Base-by-base conservation (phyloP, 2,888 invertebrate species). In the Punctoribates punctum region DNA sequence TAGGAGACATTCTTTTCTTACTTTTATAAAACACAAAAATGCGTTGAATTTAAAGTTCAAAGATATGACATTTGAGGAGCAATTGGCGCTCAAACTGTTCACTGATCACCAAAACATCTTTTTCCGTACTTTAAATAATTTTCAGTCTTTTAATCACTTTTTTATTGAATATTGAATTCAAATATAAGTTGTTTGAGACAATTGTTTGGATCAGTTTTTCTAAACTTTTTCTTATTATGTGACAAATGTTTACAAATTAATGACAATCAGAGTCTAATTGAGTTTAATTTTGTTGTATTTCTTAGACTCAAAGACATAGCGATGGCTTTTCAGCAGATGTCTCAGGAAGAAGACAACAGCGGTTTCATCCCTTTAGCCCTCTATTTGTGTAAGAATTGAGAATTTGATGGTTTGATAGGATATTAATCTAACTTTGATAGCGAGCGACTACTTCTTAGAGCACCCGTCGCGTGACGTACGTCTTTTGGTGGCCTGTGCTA, bases 301-400 rank as follows among this genome's bases (percentile, higher is more conserved):
- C 6, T 42, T 67, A 77, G 78, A 17, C 70, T 78, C 9, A 78
- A 81, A 92, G 42, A 94, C 23, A 85, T 95, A 82, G 95, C 96
- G 38, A 92, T 96, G 84, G 94, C 94, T 0, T 88, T 97, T 75
- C 97, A 97, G 87, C 94, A 95, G 79, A 93, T 97, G 90, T 95
- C 84, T 20, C 85, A 97, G 85, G 96, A 96, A 86, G 95, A 96
- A 84, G 94, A 94, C 81, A 91, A 93, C 85, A 92, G 92, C 83
- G 92, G 93, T 84, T 95, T 91, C 85, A 92, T 94, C 80, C 94
- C 94, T 0, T 86, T 98, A 81, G 95, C 97, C 6, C 84, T 97
- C 75, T 94, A 96, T 85, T 73, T 80, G 20, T 78, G 73, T 76
- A 48, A n/a, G 54, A 72, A 20, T 72, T 75, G 9, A 72, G 51